These are phyloP conservation scores for Virgularia gustaviana DNA, from an alignment of 92 coral and sea anemone genomes.

Conservation along the genomic window DNA sequence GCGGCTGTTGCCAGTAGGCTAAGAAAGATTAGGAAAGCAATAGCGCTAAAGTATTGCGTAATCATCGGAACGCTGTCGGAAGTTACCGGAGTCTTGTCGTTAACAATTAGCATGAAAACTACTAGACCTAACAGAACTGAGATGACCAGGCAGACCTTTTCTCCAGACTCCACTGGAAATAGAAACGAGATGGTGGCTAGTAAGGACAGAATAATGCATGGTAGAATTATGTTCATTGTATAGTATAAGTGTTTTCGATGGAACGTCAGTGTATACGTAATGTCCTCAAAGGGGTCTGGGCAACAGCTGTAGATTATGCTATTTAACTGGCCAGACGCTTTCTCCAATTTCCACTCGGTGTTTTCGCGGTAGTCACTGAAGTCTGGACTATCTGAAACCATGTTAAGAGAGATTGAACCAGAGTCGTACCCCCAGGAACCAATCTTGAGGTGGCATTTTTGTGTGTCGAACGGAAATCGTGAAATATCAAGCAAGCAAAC, in stretches of 20 bases:
- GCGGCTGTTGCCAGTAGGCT: conserved; percentile 19
- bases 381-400: conserved; percentile 50
- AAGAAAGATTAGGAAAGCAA: neutral
- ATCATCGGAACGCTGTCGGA: conserved; percentile 25
- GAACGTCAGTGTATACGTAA: conserved; percentile 76
- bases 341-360: conserved; percentile 74
- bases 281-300: conserved; percentile 63
- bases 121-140: conserved; percentile 89
- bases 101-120: conserved; percentile 77
- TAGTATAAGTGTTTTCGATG: conserved; percentile 87
- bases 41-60: conserved; percentile 19
- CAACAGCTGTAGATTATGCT: conserved; percentile 65
- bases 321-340: conserved; percentile 56
- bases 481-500: conserved; percentile 69
- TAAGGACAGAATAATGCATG: conserved; percentile 70
- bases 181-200: conserved; percentile 74
- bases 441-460: conserved; percentile 62
- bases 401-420: conserved; percentile 54
- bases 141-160: conserved; percentile 82
- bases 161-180: conserved; percentile 92
- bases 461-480: conserved; percentile 83
- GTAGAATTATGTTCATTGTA: conserved; percentile 81
- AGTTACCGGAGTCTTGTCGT: conserved; percentile 47
- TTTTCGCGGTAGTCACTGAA: conserved; percentile 48
- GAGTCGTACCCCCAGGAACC: conserved; percentile 79